Evolutionary conservation across 2,797 vertebrate genomes (phyloP).

Genomic region (Anguilla obscura): DNA sequence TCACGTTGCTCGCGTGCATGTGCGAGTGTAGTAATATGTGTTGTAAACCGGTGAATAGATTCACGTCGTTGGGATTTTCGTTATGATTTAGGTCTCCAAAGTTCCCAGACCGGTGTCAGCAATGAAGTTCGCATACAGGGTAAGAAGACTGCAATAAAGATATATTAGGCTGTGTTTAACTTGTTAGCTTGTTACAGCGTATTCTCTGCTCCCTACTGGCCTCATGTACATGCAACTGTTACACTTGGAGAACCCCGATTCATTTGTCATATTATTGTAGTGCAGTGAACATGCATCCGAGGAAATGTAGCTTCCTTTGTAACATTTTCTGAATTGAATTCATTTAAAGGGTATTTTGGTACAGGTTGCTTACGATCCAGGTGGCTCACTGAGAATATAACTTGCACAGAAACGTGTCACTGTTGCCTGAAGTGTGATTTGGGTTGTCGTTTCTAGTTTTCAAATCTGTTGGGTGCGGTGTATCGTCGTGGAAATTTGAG

Average conservation of each 20-base stretch:
- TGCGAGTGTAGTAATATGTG: neutral
- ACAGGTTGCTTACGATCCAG: neutral
- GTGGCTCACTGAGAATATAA: too few species aligned
- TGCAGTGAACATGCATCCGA: neutral
- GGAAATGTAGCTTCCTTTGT: neutral
- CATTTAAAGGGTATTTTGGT: neutral
- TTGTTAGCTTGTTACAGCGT: neutral
- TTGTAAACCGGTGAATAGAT: conserved; percentile 42
- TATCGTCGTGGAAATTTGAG: conserved; percentile 88
- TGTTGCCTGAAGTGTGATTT: neutral
- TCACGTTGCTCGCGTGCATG: conserved; percentile 37
- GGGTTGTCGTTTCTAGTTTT: conserved; percentile 74
- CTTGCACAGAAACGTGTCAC: neutral
- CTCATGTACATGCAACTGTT: neutral
- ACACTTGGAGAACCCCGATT: neutral
- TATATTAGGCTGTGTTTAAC: neutral
- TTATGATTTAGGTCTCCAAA: neutral
- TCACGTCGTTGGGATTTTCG: conserved; percentile 35
- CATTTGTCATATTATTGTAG: neutral
- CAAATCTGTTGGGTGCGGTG: conserved; percentile 89
- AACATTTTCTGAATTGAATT: neutral
- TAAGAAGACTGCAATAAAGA: conserved; percentile 49
- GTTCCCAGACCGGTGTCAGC: conserved; percentile 25
- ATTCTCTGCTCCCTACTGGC: neutral
- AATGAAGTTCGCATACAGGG: conserved; percentile 79